A percentile compares a stretch with the other conserved stretches of the same genome.
phyloP scores from a whole-genome alignment of 2,888 invertebrate species.

The Stramonita haemastoma region DNA sequence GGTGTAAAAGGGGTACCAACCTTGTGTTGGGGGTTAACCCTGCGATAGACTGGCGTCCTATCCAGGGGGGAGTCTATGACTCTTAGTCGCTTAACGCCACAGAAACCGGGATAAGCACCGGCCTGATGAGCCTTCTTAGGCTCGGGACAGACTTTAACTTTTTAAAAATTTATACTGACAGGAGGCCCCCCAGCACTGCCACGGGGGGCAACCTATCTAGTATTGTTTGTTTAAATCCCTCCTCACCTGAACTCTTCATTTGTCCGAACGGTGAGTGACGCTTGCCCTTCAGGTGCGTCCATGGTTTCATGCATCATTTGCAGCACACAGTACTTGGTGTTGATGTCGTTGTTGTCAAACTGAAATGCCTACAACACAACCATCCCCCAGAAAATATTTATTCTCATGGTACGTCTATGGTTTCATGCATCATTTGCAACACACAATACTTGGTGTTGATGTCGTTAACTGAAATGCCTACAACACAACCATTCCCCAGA shows the following conservation, averaged over 20 bases:
- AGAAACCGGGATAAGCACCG: too few species aligned
- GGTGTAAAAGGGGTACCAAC: too few species aligned
- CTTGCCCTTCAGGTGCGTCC: conserved; percentile 81
- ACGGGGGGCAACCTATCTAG: too few species aligned
- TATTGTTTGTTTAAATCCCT: conserved; percentile 35
- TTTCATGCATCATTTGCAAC: conserved; percentile 93
- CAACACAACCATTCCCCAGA: conserved; percentile 45
- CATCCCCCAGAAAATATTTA: too few species aligned
- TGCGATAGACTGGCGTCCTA: too few species aligned
- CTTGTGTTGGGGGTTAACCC: too few species aligned
- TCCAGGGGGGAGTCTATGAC: too few species aligned
- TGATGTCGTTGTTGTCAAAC: conserved; percentile 93
- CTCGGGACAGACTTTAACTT: too few species aligned
- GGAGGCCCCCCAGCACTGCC: too few species aligned
- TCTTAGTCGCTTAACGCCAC: too few species aligned
- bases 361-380: conserved; percentile 84
- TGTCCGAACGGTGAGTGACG: conserved; percentile 90
- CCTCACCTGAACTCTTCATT: conserved; percentile 88
- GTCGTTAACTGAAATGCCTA: conserved; percentile 91
- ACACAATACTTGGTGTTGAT: conserved; percentile 96
- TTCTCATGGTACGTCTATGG: conserved; percentile 67
- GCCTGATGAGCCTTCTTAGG: too few species aligned
- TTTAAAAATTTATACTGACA: too few species aligned
- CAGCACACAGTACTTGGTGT: conserved; percentile 96
- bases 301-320: conserved; percentile 89